Conservation (phyloP, 2,113 vertebrate species). For the Microcebus jonahi region DNA sequence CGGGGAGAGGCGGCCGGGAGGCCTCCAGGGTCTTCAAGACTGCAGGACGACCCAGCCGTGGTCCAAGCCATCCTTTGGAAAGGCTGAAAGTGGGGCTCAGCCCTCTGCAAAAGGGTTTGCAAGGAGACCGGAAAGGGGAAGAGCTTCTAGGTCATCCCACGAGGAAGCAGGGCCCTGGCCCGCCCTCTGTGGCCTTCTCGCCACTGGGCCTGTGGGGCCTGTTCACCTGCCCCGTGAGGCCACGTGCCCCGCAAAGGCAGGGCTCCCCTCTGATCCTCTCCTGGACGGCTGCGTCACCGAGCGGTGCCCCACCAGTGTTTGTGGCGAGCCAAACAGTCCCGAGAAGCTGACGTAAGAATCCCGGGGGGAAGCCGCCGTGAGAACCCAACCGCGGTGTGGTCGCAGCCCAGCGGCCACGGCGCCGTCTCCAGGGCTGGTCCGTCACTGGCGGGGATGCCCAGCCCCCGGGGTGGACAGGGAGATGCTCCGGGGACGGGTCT, state of each 20-base stretch:
- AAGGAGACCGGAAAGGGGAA: too few relatives aligned
- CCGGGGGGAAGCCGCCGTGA: fast-evolving
- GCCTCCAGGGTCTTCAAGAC: not conserved
- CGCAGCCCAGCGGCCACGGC: fast-evolving
- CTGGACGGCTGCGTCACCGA: fast-evolving
- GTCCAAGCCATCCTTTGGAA: fast-evolving
- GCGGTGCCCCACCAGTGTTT: fast-evolving
- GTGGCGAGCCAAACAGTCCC: not conserved
- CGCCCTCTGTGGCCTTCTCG: fast-evolving
- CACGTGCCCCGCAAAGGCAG: fast-evolving
- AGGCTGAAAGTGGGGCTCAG: not conserved
- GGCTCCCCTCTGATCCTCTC: not conserved
- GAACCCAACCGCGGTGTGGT: fast-evolving
- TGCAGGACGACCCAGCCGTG: fast-evolving
- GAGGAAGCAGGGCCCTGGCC: not conserved
- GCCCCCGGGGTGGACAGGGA: not conserved
- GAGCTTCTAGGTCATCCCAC: fast-evolving
- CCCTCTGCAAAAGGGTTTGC: not conserved
- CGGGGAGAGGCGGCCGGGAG: not conserved
- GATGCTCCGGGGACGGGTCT: fast-evolving
- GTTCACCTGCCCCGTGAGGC: not conserved
- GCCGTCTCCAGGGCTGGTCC: fast-evolving
- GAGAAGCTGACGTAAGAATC: fast-evolving
- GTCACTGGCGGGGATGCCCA: fast-evolving
- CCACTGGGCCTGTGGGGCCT: fast-evolving